A percentile compares a stretch with the other conserved stretches of the same genome.
phyloP scores from a whole-genome alignment of 2,113 vertebrate genomes.

The Aythya baeri region DNA sequence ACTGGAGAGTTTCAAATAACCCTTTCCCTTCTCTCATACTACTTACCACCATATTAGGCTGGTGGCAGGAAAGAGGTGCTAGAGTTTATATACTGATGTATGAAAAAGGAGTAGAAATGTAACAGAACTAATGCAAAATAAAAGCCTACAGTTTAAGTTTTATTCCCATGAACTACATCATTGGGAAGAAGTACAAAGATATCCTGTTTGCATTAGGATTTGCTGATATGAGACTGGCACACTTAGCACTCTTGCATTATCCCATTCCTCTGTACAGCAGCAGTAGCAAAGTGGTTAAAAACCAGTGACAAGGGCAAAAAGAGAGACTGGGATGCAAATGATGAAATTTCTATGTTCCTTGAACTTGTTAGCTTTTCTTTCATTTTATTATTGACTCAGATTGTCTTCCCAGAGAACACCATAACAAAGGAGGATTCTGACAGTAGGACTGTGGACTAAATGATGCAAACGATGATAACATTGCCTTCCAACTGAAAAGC shows the following conservation, averaged over 20 bases:
- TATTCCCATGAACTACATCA: background rate
- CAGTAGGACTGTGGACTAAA: background rate
- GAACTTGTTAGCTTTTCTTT: background rate
- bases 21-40: background rate
- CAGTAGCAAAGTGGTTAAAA: background rate
- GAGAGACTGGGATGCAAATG: background rate
- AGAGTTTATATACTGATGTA: background rate
- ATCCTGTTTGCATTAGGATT: background rate
- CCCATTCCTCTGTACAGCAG: background rate
- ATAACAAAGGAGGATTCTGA: background rate
- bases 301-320: background rate
- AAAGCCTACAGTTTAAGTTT: background rate
- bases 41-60: background rate
- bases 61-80: background rate
- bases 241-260: background rate
- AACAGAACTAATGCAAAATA: background rate
- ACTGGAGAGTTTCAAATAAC: background rate
- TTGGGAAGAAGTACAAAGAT: background rate
- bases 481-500: background rate
- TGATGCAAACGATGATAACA: background rate
- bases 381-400: background rate
- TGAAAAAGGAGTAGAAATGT: background rate
- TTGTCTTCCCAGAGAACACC: background rate
- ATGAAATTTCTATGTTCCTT: background rate
- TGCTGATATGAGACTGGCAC: background rate